Percentiles rank a stretch among this genome's conserved stretches.
phyloP scores from a whole-genome alignment of 2,888 invertebrate genomes.

The Lymantria dispar region DNA sequence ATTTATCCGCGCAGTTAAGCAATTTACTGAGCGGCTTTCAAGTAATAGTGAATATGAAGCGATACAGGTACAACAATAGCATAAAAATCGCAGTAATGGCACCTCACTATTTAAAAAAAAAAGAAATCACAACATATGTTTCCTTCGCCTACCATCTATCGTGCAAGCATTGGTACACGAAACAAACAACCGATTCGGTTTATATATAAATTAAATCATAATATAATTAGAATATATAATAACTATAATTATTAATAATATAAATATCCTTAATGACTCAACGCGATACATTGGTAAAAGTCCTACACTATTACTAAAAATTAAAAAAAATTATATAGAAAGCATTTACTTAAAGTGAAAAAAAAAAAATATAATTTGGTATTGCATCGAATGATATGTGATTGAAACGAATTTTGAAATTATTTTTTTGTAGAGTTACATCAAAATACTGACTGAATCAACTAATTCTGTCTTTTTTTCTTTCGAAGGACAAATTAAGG shows the following conservation, averaged over 20 bases:
- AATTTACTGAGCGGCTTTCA: constrained; percentile 45
- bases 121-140: constrained; percentile 63
- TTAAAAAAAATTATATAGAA: constrained; percentile 23
- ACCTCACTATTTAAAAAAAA: constrained; percentile 64
- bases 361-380: constrained; percentile 31
- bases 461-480: not conserved
- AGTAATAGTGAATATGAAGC: constrained; percentile 54
- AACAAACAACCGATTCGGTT: constrained; percentile 21
- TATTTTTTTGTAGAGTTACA: constrained; percentile 11
- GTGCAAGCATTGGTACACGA: constrained; percentile 32
- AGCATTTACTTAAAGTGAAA: constrained; percentile 12
- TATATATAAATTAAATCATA: constrained; percentile 20
- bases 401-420: constrained; percentile 2
- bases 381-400: constrained; percentile 16
- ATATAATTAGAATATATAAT: constrained; percentile 4
- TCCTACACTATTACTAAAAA: constrained; percentile 23
- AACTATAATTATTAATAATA: constrained; percentile 9
- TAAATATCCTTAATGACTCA: constrained; percentile 38
- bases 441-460: constrained; percentile 17
- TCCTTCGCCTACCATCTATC: constrained; percentile 39
- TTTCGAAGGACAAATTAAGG: too few relatives aligned
- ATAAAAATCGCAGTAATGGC: constrained; percentile 70
- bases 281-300: constrained; percentile 37
- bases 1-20: constrained; percentile 41
- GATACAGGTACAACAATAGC: constrained; percentile 55